phyloP scores from a whole-genome alignment of 2,797 vertebrate species.

The Acanthurus lineatus region DNA sequence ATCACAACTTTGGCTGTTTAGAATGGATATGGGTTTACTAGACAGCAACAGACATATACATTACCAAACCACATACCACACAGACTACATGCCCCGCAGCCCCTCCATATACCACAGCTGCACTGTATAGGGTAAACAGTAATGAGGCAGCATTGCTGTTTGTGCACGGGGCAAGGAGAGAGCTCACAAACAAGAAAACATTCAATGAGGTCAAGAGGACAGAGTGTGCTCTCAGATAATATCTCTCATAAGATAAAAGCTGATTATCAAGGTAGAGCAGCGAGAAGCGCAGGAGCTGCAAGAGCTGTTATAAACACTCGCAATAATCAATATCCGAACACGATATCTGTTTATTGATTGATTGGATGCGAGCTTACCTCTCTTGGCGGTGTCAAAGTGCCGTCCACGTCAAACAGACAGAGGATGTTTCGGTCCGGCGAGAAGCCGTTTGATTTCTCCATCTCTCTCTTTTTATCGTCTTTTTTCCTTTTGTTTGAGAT shows the following conservation, averaged over 20 bases:
- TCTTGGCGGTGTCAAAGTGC: constrained; percentile 93
- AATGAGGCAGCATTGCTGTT: neutral
- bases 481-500: neutral
- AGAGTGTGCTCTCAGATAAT: constrained; percentile 21
- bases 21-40: neutral
- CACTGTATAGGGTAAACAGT: neutral
- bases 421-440: constrained; percentile 80
- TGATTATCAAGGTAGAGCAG: neutral
- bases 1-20: neutral
- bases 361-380: constrained; percentile 85
- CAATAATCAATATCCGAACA: neutral
- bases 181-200: neutral
- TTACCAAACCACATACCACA: neutral
- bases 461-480: constrained; percentile 35
- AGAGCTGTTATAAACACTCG: neutral
- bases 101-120: neutral
- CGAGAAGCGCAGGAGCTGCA: neutral
- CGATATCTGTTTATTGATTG: no score
- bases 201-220: constrained; percentile 14
- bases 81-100: neutral
- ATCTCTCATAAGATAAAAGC: neutral
- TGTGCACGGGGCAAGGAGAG: neutral
- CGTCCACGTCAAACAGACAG: constrained; percentile 97
- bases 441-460: constrained; percentile 67
- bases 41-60: neutral